Conservation (phyloP, 2,797 vertebrate genomes). For the Sebastes dallii region DNA sequence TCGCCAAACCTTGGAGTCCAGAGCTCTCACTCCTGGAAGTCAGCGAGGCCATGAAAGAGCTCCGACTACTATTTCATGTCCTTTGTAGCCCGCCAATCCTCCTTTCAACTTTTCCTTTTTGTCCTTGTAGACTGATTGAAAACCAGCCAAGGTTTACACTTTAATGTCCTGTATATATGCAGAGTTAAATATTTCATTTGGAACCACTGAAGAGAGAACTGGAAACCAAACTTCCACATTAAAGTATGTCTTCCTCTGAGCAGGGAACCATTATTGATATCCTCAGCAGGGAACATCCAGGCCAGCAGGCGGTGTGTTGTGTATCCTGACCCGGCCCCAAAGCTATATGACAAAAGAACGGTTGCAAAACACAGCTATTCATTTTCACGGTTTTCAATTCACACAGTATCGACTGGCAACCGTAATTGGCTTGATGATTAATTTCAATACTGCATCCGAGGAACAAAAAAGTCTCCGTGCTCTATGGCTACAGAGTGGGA, state of each 20-base stretch:
- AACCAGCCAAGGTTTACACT: slow-evolving; percentile 40
- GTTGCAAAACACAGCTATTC: not conserved
- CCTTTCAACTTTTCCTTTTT: slow-evolving; percentile 10
- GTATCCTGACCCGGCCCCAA: not conserved
- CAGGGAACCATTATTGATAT: slow-evolving; percentile 19
- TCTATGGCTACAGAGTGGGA: not conserved
- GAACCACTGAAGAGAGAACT: slow-evolving; percentile 32
- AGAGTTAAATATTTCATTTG: slow-evolving; percentile 70
- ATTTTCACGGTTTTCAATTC: not conserved
- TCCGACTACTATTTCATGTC: not conserved
- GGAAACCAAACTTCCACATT: slow-evolving; percentile 7
- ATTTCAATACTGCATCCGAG: not conserved
- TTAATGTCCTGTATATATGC: slow-evolving; percentile 72
- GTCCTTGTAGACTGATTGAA: slow-evolving; percentile 50
- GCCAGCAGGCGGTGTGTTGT: not conserved
- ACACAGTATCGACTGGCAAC: not conserved
- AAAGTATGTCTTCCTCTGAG: not conserved
- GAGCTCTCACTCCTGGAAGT: not conserved
- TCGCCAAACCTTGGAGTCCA: not conserved
- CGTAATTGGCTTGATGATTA: not conserved
- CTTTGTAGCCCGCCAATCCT: not conserved
- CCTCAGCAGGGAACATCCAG: not conserved
- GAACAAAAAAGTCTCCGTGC: not conserved
- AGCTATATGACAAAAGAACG: not conserved
- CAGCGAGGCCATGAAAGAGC: not conserved